Base-by-base conservation (phyloP, 2,888 invertebrate species). In the Diplolepis rosae region DNA sequence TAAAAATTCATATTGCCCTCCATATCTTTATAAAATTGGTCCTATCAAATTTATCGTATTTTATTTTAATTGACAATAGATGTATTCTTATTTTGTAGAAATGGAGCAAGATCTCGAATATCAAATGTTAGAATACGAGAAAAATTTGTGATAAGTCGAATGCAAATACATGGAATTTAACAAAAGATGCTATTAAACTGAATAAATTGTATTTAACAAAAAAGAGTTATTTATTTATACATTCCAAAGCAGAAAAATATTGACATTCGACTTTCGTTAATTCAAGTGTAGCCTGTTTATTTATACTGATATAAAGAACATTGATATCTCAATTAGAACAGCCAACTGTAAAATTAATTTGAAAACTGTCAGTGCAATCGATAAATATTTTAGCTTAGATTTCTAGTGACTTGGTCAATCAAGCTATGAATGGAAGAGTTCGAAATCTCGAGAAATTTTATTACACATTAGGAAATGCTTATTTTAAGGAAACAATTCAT, bases 221-320 rank as follows among this genome's bases (percentile, higher is more conserved):
- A 39, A n/a, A 39, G 39, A 24, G 39, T n/a, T n/a, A 7, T 61
- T 42, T 61, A 61, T 61, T 61, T 39, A 15, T n/a, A n/a, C 39
- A 61, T 61, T 61, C 9, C 7, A n/a, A 4, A 39, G 18, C 11
- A 30, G 15, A 54, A 54, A 15, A 54, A 30, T 32, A 54, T 11
- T 50, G 50, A 54, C 15, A 24, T 32, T 61, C 39, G 24, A 42
- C 39, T 61, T 61, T 61, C 24, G 61, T 39, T 61, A 24, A 61
- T 61, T 39, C 61, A 61, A 24, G 61, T 61, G 61, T n/a, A 27
- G 11, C 24, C 15, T 18, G 11, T 24, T 24, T 50, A 24, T 50
- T 24, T 13, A 50, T 22, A 50, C 24, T 24, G 11, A 50, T 13
- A 50, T n/a, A 27, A 50, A 50, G 50, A 50, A 50, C 11, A 7